Base-by-base conservation (phyloP, 2,113 vertebrate species). In the Meriones unguiculatus region DNA sequence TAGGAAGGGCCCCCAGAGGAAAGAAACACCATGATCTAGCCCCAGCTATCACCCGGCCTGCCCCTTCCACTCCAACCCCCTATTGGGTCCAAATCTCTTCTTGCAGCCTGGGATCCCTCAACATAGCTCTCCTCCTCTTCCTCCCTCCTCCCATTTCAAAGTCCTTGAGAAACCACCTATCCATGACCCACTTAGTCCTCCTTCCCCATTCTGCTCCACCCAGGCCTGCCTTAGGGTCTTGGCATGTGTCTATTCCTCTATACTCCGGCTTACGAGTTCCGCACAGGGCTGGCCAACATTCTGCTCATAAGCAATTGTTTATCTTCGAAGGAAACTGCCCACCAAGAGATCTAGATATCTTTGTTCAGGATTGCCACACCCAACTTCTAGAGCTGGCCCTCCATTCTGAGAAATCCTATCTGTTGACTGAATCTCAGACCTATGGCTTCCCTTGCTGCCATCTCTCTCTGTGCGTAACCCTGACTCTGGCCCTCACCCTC, bases 401-500 rank as follows among this genome's bases (percentile, higher is more conserved):
- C n/a, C 52, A 82, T 7, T 20, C 5, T 14, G n/a, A 13, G 17
- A 54, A 3, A 10, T 62, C 4, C 13, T 75, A 38, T 4, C 52
- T 81, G 75, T 59, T 86, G 75, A 87, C 35, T 52, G 41, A 52
- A 46, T 82, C 82, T 94, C 62, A 91, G 54, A 84, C 50, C 50
- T 46, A 67, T 22, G 20, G 50, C 32, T 41, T 67, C 52, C 6
- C 64, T 35, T 50, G 38, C 0, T 3, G 18, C 82, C 41, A 57
- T 38, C 25, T 1, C 50, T 30, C 24, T 57, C 22, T 85, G 59
- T 28, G 81, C 9, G 0, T 5, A 85, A 38, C 7, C 7, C 57
- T 14, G 7, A 52, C 81, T 30, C 25, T 85, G 38, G 14, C 59
- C 25, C 59, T 65, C 38, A 64, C 59, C 59, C 5, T 28, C n/a